Percentiles rank a stretch among this genome's conserved stretches.
phyloP scores from a whole-genome alignment of 2,113 vertebrate genomes.

The Polypterus bichir region DNA sequence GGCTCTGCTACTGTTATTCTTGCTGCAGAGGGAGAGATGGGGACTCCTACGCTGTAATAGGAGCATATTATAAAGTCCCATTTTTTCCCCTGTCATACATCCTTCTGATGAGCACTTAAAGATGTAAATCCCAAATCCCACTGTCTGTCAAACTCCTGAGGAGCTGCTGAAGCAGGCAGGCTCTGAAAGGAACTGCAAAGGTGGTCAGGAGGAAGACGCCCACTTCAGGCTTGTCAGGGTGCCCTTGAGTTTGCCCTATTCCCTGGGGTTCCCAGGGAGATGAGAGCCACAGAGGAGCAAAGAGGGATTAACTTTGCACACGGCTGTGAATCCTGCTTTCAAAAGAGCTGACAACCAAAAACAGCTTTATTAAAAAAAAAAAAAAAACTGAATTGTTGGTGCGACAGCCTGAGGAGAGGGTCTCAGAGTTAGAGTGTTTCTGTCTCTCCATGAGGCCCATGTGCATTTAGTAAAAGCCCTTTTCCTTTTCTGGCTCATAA shows the following conservation, averaged over 20 bases:
- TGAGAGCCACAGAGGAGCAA: conserved; percentile 54
- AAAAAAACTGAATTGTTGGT: conserved; percentile 56
- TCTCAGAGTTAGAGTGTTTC: conserved; percentile 59
- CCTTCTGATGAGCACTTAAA: conserved; percentile 42
- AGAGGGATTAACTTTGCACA: conserved; percentile 72
- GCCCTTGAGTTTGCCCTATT: conserved; percentile 35
- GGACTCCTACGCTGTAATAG: conserved; percentile 6
- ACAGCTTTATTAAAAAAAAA: conserved; percentile 69
- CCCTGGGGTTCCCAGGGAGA: conserved; percentile 64
- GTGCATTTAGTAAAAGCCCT: too few species aligned
- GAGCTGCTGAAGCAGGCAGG: conserved; percentile 22
- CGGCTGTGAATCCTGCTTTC: conserved; percentile 63
- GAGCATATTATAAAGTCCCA: conserved; percentile 39
- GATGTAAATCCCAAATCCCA: conserved; percentile 43
- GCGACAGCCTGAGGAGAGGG: conserved; percentile 62
- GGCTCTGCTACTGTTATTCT: conserved; percentile 30
- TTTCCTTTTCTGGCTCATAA: too few species aligned
- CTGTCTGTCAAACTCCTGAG: conserved; percentile 40
- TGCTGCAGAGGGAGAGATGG: conserved; percentile 22
- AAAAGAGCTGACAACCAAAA: conserved; percentile 65
- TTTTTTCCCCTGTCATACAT: conserved; percentile 52
- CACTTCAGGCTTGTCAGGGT: conserved; percentile 27
- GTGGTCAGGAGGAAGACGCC: conserved; percentile 18
- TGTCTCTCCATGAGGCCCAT: too few species aligned
- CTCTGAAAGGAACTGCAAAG: conserved; percentile 13